Evolutionary conservation across 1,140 invertebrate species (phyloP).

Genomic region (Bicyclus anynana): DNA sequence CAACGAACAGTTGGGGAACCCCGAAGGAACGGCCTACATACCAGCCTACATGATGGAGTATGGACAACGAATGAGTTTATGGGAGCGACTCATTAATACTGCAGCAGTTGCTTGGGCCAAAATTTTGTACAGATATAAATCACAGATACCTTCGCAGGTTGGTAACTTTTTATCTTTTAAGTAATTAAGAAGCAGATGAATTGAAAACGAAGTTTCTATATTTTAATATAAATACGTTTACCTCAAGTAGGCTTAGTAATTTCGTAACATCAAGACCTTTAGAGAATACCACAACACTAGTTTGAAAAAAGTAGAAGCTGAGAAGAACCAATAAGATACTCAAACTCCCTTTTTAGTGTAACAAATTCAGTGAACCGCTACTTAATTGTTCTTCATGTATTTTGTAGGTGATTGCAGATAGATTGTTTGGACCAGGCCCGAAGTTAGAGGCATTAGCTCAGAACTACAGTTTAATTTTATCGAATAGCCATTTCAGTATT

Average conservation of each 20-base stretch:
- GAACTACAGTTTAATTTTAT: constrained; percentile 79
- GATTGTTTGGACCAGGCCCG: constrained; percentile 68
- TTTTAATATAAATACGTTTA: too few species aligned
- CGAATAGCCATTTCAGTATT: constrained; percentile 80
- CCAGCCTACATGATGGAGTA: constrained; percentile 78
- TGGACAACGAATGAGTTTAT: constrained; percentile 78
- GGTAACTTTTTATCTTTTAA: constrained; percentile 12
- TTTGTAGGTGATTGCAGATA: constrained; percentile 56
- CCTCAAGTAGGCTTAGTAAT: too few species aligned
- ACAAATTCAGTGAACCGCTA: too few species aligned
- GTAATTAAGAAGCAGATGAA: too few species aligned
- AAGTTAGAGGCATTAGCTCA: constrained; percentile 75
- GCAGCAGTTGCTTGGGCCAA: constrained; percentile 58
- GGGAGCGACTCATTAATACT: constrained; percentile 78
- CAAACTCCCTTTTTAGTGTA: too few species aligned
- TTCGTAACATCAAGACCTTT: too few species aligned
- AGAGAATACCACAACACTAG: too few species aligned
- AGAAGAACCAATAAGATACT: too few species aligned
- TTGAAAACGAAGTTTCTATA: too few species aligned
- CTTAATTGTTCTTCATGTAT: too few species aligned
- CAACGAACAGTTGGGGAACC: constrained; percentile 80
- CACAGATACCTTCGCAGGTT: constrained; percentile 65
- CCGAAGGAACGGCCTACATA: constrained; percentile 79
- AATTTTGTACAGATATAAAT: constrained; percentile 55
- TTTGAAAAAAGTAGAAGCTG: too few species aligned